Evolutionary conservation across 1,140 invertebrate species (phyloP), one percentile per base, ranked within the genome.

Genomic region (Neotoxoptera formosana): DNA sequence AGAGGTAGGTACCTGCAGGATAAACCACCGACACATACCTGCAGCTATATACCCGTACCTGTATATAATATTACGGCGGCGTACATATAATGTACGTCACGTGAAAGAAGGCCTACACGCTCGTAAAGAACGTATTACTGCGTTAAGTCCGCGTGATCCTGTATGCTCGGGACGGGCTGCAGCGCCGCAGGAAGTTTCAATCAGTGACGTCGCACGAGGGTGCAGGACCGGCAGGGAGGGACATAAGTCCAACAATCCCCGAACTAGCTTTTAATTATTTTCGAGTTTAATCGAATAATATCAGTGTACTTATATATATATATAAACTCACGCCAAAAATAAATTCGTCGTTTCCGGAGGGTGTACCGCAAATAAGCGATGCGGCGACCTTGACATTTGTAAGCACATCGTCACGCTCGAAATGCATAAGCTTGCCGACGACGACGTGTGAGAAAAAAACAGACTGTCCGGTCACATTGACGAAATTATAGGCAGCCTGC

Each of bases 151-250:
- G 7, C 14, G 60, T 76, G 60, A 76, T 76, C 60, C 30, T 34
- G 60, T n/a, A 30, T 7, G 6, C 60, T 30, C 60, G 11, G n/a
- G 60, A 76, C 60, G 60, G 30, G 60, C 60, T 67, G 60, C 30
- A n/a, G 60, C 60, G 60, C 60, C 60, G 14, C 60, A 76, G 60
- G 60, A 76, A 76, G 60, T 76, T 76, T 76, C 60, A 76, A 76
- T 76, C n/a, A 76, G 60, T 34, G 60, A 30, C 60, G 60, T 76
- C 0, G 30, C 60, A 6, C 14, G 60, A 76, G 30, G 60, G 60
- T 76, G 4, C 41, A 41, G 83, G 36, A 84, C 83, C 20, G 23
- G 25, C n/a, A 0, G 41, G 7, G 3, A 41, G 34, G 41, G 36
- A 45, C 23, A 45, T 84, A 84, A 84, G 83, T 84, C 34, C 41